Percentiles rank a stretch among this genome's conserved stretches.
Conservation (phyloP, 2,113 vertebrate species). For the Rattus rattus region DNA sequence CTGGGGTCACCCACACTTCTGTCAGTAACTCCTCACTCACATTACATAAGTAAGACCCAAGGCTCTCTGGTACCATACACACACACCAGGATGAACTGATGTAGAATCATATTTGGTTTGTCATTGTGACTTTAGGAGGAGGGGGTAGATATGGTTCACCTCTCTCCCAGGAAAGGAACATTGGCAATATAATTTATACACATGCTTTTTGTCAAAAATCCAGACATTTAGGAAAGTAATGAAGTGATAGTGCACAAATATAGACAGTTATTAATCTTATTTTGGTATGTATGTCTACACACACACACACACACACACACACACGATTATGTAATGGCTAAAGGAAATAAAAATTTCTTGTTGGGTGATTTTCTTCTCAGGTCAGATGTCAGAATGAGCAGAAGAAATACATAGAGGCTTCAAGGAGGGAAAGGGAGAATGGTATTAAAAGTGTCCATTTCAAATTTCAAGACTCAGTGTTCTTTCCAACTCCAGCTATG, state of each 20-base stretch:
- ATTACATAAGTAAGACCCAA: neutral
- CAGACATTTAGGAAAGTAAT: conserved; percentile 35
- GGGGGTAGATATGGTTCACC: too few relatives aligned
- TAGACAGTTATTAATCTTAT: conserved; percentile 26
- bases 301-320: neutral
- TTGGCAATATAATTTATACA: neutral
- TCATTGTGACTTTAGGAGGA: neutral
- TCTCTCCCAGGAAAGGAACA: neutral
- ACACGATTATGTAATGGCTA: conserved; percentile 7
- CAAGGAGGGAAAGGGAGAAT: conserved; percentile 6
- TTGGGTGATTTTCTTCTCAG: conserved; percentile 50
- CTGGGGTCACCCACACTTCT: neutral
- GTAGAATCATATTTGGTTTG: neutral
- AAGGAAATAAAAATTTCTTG: conserved; percentile 45
- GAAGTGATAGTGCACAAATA: conserved; percentile 30
- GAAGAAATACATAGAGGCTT: conserved; percentile 52
- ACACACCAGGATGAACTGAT: neutral
- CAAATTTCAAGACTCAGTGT: conserved; percentile 61
- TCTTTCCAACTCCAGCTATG: conserved; percentile 66
- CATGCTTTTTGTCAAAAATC: neutral
- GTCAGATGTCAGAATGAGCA: conserved; percentile 29
- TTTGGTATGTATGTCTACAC: neutral
- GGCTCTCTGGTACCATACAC: neutral
- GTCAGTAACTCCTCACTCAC: too few relatives aligned
- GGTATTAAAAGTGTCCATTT: conserved; percentile 51